These are phyloP conservation scores for Ovis canadensis DNA, from an alignment of 2,113 vertebrate species.

Conservation along the genomic window DNA sequence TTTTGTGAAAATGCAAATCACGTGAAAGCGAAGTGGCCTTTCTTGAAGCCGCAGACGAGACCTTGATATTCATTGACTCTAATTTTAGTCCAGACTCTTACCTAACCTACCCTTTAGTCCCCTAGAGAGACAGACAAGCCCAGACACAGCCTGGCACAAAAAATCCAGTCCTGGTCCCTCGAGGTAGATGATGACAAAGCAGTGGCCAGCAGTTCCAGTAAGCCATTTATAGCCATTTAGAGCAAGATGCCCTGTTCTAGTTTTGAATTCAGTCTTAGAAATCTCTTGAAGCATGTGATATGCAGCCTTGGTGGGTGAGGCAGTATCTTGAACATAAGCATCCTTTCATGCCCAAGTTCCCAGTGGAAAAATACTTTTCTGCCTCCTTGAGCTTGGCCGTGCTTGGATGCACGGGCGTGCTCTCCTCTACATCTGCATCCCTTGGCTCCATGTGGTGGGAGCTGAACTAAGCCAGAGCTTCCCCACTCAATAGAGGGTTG, in stretches of 20 bases:
- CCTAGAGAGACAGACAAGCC: background rate
- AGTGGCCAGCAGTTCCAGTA: background rate
- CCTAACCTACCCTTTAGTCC: background rate
- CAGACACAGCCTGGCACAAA: background rate
- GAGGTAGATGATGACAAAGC: constrained; percentile 7
- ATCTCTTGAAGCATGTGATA: background rate
- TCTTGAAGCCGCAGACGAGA: background rate
- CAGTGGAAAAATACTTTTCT: background rate
- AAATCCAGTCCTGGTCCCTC: background rate
- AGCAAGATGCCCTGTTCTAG: background rate
- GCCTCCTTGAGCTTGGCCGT: background rate
- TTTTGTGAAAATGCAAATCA: constrained; percentile 4
- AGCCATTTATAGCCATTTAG: constrained; percentile 13
- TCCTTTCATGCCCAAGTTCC: background rate
- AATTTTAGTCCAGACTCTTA: constrained; percentile 31
- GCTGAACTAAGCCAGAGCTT: background rate
- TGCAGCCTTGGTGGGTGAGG: background rate
- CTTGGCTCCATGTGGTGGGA: background rate
- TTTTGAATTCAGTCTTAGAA: constrained; percentile 13
- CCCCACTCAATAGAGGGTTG: background rate
- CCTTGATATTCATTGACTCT: constrained; percentile 21
- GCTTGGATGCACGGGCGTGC: background rate
- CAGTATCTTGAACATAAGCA: background rate
- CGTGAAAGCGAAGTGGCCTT: background rate
- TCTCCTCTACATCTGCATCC: background rate